Base-by-base conservation (phyloP, 2,113 vertebrate genomes). In the Hiodon alosoides region DNA sequence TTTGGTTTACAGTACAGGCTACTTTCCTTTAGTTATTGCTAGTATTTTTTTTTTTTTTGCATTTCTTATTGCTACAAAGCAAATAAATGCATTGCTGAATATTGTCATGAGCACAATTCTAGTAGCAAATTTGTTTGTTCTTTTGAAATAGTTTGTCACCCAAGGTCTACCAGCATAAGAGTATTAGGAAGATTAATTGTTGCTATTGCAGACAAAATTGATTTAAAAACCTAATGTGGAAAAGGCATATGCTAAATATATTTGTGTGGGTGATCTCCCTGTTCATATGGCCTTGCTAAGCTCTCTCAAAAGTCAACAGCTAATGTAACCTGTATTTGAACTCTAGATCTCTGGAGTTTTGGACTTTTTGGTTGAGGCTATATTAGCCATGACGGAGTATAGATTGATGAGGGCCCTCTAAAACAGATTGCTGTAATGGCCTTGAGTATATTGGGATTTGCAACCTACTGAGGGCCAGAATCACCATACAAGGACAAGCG, bases 351-450 rank as follows among this genome's bases (percentile, higher is more conserved):
- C 79, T 79, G 67, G 76, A 78, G 86, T 82, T 84, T 72, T 47
- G 71, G 67, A 74, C 82, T 83, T 83, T 86, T 80, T 74, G 69
- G 76, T 76, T 73, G 68, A 79, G 81, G 75, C 73, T 87, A 85
- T 84, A 84, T 84, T 83, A 80, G 61, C 82, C 68, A 74, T 84
- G 87, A 87, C 77, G 80, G 79, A 89, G 89, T 86, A 87, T 88
- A 86, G 84, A 88, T 89, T 89, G 87, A 88, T 87, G 86, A 88
- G 81, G 70, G 82, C 87, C 85, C 87, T 90, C 85, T 86, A 84
- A 88, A 85, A 85, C 83, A 83, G 85, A 87, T 88, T 86, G 87
- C 88, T 86, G 84, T 70, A 81, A 83, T 89, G 86, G 84, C 87
- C 83, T 75, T 75, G 31, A 2, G 0, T 31, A 31, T 31, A 31